Percentiles rank a stretch among this genome's conserved stretches.
Evolutionary conservation across 2,113 vertebrate species (phyloP).

Genomic region (Sterrhoptilus dennistouni): DNA sequence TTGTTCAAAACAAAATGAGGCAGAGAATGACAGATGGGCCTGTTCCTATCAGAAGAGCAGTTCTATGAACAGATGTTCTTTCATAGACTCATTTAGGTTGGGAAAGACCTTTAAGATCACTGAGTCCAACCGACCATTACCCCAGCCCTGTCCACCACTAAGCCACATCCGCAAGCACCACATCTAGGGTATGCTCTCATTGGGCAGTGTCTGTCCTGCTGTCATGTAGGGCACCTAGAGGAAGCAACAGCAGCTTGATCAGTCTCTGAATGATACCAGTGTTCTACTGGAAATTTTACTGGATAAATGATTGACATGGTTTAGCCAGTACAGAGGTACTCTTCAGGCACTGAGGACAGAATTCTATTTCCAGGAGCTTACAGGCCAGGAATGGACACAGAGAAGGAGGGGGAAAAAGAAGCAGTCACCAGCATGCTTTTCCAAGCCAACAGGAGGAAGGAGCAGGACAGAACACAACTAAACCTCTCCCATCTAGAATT

Average conservation of each 20-base stretch:
- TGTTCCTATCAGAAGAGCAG: not conserved
- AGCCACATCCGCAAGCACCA: not conserved
- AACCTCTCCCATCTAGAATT: not conserved
- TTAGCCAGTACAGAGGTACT: not conserved
- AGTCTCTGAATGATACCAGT: not conserved
- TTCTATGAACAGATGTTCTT: not conserved
- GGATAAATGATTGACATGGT: not conserved
- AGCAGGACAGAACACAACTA: not conserved
- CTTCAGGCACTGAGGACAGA: not conserved
- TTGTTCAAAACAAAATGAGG: slow-evolving; percentile 28
- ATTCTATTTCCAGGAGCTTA: not conserved
- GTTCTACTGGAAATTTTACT: not conserved
- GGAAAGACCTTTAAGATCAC: not conserved
- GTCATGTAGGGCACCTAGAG: not conserved
- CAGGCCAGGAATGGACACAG: not conserved
- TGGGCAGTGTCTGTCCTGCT: not conserved
- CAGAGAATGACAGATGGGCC: slow-evolving; percentile 15
- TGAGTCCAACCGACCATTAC: not conserved
- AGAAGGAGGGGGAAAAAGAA: not conserved
- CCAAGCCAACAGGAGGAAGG: not conserved
- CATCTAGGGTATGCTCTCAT: fast-evolving
- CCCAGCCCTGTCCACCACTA: not conserved
- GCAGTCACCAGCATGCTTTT: not conserved
- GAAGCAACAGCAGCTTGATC: not conserved
- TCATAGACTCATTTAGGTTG: not conserved